These are phyloP conservation scores for Petrocephalus zakoni DNA, from an alignment of 2,113 vertebrate genomes.

Conservation along the genomic window DNA sequence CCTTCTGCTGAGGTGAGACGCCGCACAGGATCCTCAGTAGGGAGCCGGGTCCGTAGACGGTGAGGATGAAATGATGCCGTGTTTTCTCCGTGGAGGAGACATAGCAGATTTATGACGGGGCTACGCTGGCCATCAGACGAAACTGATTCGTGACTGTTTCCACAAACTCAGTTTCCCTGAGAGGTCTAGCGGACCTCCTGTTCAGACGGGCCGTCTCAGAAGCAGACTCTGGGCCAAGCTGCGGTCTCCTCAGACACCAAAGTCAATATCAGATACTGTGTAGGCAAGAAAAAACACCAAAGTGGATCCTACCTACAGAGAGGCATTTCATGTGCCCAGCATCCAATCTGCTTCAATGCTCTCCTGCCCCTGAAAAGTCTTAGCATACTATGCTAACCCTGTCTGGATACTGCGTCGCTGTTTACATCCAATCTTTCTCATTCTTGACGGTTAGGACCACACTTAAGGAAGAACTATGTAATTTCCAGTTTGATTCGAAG, in stretches of 20 bases:
- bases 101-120: constrained; percentile 17
- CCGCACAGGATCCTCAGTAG: background rate
- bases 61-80: background rate
- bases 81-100: background rate
- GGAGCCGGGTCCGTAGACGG: background rate
- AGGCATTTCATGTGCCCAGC: constrained; percentile 32
- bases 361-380: background rate
- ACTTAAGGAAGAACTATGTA: background rate
- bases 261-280: constrained; percentile 56
- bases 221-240: constrained; percentile 55
- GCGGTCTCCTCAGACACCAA: constrained; percentile 60
- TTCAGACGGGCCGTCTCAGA: constrained; percentile 29
- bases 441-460: background rate
- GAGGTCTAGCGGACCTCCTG: constrained; percentile 10
- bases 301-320: constrained; percentile 16
- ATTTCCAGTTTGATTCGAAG: background rate
- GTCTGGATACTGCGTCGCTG: background rate
- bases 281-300: constrained; percentile 39
- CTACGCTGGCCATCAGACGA: background rate
- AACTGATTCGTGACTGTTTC: constrained; percentile 3
- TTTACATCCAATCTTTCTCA: background rate
- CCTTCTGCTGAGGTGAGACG: background rate
- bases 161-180: constrained; percentile 9
- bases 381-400: background rate
- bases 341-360: constrained; percentile 31